Evolutionary conservation across 1,140 invertebrate species (phyloP).

Genomic region (Hyles vespertilio): DNA sequence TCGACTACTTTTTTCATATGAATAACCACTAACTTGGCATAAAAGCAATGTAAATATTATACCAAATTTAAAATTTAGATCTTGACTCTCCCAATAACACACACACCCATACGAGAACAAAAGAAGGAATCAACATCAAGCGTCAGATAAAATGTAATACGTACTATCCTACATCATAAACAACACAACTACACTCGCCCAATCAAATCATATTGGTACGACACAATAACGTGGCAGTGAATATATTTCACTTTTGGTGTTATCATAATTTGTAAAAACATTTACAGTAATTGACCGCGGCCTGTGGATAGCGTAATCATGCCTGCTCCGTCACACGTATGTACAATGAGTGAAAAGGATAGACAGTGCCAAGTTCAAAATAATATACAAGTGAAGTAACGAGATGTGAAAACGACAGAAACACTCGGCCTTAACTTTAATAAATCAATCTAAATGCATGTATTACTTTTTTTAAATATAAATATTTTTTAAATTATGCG

Average conservation of each 20-base stretch:
- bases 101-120: no score
- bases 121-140: no score
- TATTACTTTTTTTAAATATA: constrained; percentile 8
- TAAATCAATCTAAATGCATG: constrained; percentile 31
- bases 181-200: constrained; percentile 22
- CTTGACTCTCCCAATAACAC: no score
- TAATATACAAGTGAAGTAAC: constrained; percentile 1
- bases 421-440: constrained; percentile 25
- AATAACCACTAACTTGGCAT: no score
- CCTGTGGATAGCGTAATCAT: not conserved
- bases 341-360: no score
- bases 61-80: no score
- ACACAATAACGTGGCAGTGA: constrained; percentile 30
- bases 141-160: no score
- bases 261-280: constrained; percentile 11
- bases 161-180: constrained; percentile 26
- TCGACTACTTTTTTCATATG: no score
- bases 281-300: constrained; percentile 15
- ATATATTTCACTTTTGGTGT: constrained; percentile 27
- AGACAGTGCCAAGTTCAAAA: not conserved
- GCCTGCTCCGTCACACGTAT: not conserved
- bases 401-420: constrained; percentile 7
- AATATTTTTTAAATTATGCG: not conserved
- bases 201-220: not conserved
- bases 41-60: no score